phyloP scores from a whole-genome alignment of 92 coral and sea anemone genomes.

The Metridium senile region DNA sequence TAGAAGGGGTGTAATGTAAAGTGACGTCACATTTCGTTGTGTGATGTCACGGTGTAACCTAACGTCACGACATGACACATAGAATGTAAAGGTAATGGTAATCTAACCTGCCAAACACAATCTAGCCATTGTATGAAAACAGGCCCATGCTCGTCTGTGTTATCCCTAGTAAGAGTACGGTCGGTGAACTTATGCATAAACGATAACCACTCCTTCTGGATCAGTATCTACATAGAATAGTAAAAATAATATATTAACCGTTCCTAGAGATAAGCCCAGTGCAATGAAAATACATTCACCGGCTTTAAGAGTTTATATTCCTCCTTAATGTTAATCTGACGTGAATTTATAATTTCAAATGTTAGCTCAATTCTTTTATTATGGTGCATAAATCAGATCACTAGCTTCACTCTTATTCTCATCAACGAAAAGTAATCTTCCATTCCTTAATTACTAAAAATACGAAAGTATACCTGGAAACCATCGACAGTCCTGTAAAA shows the following conservation, averaged over 20 bases:
- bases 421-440: not conserved
- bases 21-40: no score
- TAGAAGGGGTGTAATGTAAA: no score
- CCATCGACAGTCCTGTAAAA: conserved; percentile 91
- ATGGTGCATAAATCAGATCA: no score
- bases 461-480: conserved; percentile 70
- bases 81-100: not conserved
- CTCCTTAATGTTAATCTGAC: no score
- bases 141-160: conserved; percentile 84
- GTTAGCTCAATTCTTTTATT: no score
- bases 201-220: conserved; percentile 97
- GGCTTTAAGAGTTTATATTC: no score
- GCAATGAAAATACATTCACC: not conserved
- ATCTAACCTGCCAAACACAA: conserved; percentile 97
- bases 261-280: not conserved
- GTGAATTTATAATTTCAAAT: no score
- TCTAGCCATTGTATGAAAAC: conserved; percentile 96
- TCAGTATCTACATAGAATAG: conserved; percentile 58
- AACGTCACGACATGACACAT: no score
- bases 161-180: conserved; percentile 62
- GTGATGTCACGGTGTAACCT: no score
- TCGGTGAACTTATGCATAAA: conserved; percentile 86
- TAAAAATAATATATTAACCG: not conserved
- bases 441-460: not conserved
- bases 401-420: not conserved